These are phyloP conservation scores for Cylloceria caligata DNA, from an alignment of 2,888 invertebrate species.

Conservation along the genomic window DNA sequence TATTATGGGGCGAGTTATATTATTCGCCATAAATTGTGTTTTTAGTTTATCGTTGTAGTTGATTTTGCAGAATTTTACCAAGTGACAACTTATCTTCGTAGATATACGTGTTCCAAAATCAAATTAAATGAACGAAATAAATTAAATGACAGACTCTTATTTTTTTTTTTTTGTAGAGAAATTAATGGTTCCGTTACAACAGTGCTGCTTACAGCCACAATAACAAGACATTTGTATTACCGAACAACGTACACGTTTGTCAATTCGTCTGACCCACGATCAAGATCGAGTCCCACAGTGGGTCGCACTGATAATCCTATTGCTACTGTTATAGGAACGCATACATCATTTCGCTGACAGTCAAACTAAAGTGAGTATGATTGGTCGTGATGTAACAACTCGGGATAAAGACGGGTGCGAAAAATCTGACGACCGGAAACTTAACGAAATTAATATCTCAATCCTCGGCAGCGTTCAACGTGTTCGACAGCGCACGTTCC, in stretches of 20 bases:
- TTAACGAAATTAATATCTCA: constrained; percentile 45
- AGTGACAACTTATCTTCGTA: too few species aligned
- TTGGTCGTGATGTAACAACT: constrained; percentile 67
- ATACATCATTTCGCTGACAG: constrained; percentile 62
- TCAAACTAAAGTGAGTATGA: constrained; percentile 70
- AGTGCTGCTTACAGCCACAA: background rate
- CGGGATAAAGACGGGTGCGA: constrained; percentile 44
- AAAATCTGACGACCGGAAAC: constrained; percentile 63
- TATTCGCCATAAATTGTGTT: too few species aligned
- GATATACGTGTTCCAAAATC: too few species aligned
- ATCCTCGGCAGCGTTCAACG: constrained; percentile 6
- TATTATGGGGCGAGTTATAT: too few species aligned
- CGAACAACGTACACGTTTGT: constrained; percentile 28
- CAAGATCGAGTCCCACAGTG: constrained; percentile 6
- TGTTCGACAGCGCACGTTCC: background rate
- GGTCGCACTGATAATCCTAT: background rate
- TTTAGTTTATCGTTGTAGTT: too few species aligned
- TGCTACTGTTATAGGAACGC: constrained; percentile 26
- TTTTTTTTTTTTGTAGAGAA: background rate
- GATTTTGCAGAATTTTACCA: too few species aligned
- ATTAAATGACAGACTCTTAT: too few species aligned
- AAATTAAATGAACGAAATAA: too few species aligned
- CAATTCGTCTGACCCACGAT: constrained; percentile 20
- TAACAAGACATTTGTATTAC: constrained; percentile 8
- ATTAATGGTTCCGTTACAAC: background rate